These are phyloP conservation scores for Calypte anna DNA, from an alignment of 2,113 vertebrate genomes.

Conservation along the genomic window DNA sequence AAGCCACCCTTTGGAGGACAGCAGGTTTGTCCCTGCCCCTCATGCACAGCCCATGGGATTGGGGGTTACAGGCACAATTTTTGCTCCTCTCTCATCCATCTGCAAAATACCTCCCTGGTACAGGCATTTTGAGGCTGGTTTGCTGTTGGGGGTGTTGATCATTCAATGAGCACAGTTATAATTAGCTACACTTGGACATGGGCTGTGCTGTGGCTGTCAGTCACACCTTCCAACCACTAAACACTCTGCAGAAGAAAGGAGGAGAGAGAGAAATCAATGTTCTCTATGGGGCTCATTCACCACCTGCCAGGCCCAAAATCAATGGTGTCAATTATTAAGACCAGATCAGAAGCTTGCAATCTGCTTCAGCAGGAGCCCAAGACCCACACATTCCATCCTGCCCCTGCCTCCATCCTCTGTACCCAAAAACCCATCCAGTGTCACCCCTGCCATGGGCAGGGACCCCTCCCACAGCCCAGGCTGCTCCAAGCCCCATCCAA, in stretches of 20 bases:
- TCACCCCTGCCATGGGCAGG: too few relatives aligned
- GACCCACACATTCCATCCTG: accelerated
- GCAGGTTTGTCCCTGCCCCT: neutral
- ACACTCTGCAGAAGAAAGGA: neutral
- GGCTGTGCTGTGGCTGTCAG: too few relatives aligned
- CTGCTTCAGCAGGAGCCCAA: neutral
- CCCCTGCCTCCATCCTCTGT: neutral
- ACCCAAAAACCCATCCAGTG: neutral
- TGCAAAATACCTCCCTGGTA: accelerated
- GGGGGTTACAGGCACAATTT: accelerated
- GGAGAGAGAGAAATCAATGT: conserved; percentile 8
- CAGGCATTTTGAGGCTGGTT: neutral
- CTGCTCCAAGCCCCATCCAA: too few relatives aligned
- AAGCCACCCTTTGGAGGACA: neutral
- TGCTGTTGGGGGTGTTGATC: neutral
- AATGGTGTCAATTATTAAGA: neutral
- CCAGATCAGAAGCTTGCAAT: accelerated
- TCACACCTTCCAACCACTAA: conserved; percentile 2
- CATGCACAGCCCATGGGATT: accelerated
- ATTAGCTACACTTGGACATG: neutral
- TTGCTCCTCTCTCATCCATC: accelerated
- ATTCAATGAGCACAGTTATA: neutral
- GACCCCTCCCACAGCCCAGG: too few relatives aligned
- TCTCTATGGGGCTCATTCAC: neutral
- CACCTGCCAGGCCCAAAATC: conserved; percentile 23